Percentiles rank a stretch among this genome's conserved stretches.
phyloP scores from a whole-genome alignment of 1,140 invertebrate genomes.

The Trachelipus rathkii region DNA sequence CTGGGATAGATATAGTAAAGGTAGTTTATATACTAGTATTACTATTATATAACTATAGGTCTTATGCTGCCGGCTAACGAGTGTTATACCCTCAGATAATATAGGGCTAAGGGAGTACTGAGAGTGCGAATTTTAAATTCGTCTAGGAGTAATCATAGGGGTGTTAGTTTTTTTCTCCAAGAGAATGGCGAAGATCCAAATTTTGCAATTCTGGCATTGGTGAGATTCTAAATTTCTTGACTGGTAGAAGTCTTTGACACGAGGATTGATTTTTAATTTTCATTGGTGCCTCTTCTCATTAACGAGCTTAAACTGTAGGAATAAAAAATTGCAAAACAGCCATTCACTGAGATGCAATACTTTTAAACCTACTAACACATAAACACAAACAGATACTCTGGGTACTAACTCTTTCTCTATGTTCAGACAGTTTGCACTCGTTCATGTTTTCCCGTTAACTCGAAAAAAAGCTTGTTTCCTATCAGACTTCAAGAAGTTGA shows the following conservation, averaged over 20 bases:
- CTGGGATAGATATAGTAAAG: too few relatives aligned
- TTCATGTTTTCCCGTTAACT: too few relatives aligned
- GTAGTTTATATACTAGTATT: too few relatives aligned
- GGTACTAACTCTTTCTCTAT: constrained; percentile 84
- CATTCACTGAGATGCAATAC: background rate
- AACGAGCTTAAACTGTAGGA: constrained; percentile 46
- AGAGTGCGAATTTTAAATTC: too few relatives aligned
- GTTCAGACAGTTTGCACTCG: too few relatives aligned
- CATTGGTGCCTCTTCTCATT: constrained; percentile 69
- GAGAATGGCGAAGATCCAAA: constrained; percentile 55
- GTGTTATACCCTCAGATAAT: too few relatives aligned
- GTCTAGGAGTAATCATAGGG: constrained; percentile 50
- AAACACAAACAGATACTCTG: too few relatives aligned
- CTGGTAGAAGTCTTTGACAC: constrained; percentile 90
- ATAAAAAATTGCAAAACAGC: constrained; percentile 25
- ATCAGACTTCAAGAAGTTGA: constrained; percentile 91
- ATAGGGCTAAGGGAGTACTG: too few relatives aligned
- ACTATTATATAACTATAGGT: too few relatives aligned
- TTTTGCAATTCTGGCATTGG: constrained; percentile 78
- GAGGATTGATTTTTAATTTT: constrained; percentile 86
- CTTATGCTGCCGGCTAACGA: too few relatives aligned
- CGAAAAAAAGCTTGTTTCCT: too few relatives aligned
- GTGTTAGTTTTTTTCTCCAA: constrained; percentile 56
- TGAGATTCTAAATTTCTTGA: constrained; percentile 90
- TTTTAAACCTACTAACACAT: background rate